Percentiles rank a stretch among this genome's conserved stretches.
Conservation (phyloP, 2,113 vertebrate genomes). For the Furnarius figulus region DNA sequence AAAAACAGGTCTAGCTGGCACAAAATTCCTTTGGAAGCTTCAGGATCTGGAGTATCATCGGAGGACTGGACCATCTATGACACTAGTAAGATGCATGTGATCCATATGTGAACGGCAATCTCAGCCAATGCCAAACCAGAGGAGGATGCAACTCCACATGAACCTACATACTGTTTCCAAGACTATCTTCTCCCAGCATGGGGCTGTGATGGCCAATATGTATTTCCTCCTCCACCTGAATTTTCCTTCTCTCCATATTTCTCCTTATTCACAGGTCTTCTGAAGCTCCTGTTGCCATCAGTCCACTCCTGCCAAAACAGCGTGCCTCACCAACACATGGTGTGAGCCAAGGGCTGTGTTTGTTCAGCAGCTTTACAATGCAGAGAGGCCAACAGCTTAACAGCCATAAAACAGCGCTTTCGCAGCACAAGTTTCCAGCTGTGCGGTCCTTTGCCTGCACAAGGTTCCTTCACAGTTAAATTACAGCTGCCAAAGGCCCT, state of each 20-base stretch:
- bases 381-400: slow-evolving; percentile 2
- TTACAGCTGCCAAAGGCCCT: not conserved
- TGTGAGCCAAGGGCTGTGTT: slow-evolving; percentile 26
- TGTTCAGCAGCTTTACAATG: not conserved
- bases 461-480: not conserved
- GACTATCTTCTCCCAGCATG: not conserved
- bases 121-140: not conserved
- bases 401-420: slow-evolving; percentile 4
- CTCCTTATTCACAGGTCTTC: not conserved
- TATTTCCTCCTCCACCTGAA: not conserved
- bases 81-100: not conserved
- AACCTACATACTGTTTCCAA: not conserved
- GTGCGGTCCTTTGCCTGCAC: not conserved
- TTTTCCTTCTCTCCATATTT: not conserved
- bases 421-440: not conserved
- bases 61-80: not conserved
- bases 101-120: not conserved
- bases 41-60: not conserved
- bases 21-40: not conserved
- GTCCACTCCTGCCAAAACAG: not conserved
- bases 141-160: not conserved
- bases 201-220: not conserved
- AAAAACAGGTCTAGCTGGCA: not conserved
- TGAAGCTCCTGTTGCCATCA: not conserved
- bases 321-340: not conserved